Conservation (phyloP, 2,888 invertebrate species). For the Epirrhoe alternata region DNA sequence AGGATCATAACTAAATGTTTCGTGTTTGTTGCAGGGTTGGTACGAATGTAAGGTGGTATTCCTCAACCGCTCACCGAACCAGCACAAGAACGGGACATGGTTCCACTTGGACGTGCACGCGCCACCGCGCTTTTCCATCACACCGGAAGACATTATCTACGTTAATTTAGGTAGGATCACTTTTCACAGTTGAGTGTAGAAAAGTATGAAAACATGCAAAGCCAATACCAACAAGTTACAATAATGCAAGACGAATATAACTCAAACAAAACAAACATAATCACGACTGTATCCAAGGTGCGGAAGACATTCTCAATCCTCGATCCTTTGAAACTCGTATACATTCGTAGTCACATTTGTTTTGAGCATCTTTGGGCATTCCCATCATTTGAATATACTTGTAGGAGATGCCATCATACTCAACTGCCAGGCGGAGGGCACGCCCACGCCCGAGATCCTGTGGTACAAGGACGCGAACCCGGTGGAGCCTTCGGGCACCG, state of each 20-base stretch:
- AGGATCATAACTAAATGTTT: constrained; percentile 1
- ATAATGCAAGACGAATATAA: background rate
- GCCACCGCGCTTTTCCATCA: constrained; percentile 97
- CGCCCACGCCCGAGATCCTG: constrained; percentile 96
- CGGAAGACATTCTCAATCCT: too few relatives aligned
- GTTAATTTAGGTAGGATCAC: constrained; percentile 89
- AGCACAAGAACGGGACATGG: constrained; percentile 98
- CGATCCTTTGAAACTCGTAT: background rate
- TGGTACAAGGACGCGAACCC: constrained; percentile 98
- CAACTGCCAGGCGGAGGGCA: constrained; percentile 98
- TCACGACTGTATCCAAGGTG: too few relatives aligned
- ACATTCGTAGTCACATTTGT: background rate
- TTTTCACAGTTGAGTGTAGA: background rate
- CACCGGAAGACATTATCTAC: constrained; percentile 98
- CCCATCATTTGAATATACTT: constrained; percentile 23
- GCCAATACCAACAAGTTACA: background rate
- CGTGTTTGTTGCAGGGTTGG: constrained; percentile 88
- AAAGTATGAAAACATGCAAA: background rate
- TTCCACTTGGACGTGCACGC: constrained; percentile 99
- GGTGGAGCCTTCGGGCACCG: constrained; percentile 94
- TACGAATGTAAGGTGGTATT: constrained; percentile 98
- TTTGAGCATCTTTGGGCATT: background rate
- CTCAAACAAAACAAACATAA: too few relatives aligned
- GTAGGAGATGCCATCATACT: constrained; percentile 97
- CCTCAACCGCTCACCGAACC: constrained; percentile 96